Conservation (phyloP, 2,113 vertebrate genomes). For the Xiphorhynchus elegans region DNA sequence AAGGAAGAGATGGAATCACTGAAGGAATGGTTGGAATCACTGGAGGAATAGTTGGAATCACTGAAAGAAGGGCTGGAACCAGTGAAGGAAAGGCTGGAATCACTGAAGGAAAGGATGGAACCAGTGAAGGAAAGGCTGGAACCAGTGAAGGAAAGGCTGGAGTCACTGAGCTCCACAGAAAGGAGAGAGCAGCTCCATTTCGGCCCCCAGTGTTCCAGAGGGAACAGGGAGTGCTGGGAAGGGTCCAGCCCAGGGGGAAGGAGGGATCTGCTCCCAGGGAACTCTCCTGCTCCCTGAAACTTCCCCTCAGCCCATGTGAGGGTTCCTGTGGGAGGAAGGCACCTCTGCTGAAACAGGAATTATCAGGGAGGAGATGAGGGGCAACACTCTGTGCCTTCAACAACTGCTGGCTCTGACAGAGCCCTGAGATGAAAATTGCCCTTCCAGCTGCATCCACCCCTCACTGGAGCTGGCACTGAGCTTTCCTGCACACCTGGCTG, state of each 20-base stretch:
- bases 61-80: too few relatives aligned
- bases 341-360: neutral
- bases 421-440: neutral
- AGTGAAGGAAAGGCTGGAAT: too few relatives aligned
- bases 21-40: too few relatives aligned
- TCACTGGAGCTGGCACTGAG: neutral
- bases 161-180: fast-evolving
- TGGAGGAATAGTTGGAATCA: too few relatives aligned
- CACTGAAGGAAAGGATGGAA: too few relatives aligned
- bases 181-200: neutral
- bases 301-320: neutral
- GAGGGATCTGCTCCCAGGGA: neutral
- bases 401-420: neutral
- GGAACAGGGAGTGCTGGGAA: neutral
- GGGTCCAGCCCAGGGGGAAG: neutral
- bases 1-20: too few relatives aligned
- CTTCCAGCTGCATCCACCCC: neutral
- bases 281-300: neutral
- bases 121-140: neutral
- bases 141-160: neutral
- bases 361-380: neutral
- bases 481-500: neutral
- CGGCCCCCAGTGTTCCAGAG: fast-evolving
- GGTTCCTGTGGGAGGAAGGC: neutral
- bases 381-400: neutral